Percentiles rank a stretch among this genome's conserved stretches.
Evolutionary conservation across 2,797 vertebrate genomes (phyloP).

Genomic region (Megaceryle alcyon): DNA sequence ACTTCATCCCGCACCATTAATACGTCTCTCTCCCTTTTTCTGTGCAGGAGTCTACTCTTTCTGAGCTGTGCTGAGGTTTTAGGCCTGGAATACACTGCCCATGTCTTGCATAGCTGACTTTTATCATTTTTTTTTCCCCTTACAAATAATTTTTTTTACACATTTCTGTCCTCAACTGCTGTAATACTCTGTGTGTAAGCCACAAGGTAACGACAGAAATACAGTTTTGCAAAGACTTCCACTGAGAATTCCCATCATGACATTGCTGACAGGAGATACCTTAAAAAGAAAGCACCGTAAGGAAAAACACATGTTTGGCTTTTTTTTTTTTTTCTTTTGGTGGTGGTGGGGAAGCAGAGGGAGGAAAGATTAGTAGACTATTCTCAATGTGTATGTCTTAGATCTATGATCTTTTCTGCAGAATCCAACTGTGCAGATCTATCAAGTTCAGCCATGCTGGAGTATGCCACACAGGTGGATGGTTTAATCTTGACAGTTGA

Average conservation of each 20-base stretch:
- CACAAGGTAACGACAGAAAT: background rate
- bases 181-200: background rate
- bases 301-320: constrained; percentile 53
- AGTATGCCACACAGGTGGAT: constrained; percentile 75
- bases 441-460: constrained; percentile 71
- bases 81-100: background rate
- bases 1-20: background rate
- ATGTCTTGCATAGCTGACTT: background rate
- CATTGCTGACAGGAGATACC: constrained; percentile 31
- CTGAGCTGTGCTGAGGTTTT: background rate
- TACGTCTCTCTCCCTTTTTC: background rate
- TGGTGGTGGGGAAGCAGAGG: background rate
- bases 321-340: background rate
- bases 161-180: background rate
- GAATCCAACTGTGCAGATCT: constrained; percentile 68
- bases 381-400: background rate
- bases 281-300: constrained; percentile 22
- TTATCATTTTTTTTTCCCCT: background rate
- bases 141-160: background rate
- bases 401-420: constrained; percentile 52
- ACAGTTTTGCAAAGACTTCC: constrained; percentile 13
- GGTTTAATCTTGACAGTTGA: constrained; percentile 70
- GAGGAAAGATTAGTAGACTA: constrained; percentile 40
- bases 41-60: background rate
- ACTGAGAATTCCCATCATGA: constrained; percentile 31